A percentile compares a stretch with the other conserved stretches of the same genome.
Conservation (phyloP, 1,140 invertebrate species). For the Akabosia matsudoensis region DNA sequence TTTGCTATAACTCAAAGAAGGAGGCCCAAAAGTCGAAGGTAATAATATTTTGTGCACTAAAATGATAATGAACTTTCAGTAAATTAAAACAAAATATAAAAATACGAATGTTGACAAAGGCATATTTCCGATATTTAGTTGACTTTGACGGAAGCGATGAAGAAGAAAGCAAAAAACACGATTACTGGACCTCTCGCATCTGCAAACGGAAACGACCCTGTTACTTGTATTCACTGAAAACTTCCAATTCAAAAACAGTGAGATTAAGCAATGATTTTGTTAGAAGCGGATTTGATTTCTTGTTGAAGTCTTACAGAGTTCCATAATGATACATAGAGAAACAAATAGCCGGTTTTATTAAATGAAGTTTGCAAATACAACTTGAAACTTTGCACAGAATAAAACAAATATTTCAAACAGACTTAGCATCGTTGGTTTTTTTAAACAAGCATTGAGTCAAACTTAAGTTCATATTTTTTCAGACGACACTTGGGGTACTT, state of each 20-base stretch:
- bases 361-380: neutral
- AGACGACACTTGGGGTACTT: neutral
- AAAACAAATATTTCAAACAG: neutral
- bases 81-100: no score
- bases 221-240: slow-evolving; percentile 7
- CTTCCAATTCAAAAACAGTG: neutral
- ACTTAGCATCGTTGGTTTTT: no score
- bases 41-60: slow-evolving; percentile 8
- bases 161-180: slow-evolving; percentile 78
- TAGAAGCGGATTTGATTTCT: neutral
- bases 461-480: neutral
- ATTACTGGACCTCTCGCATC: slow-evolving; percentile 59
- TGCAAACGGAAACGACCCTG: neutral
- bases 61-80: no score
- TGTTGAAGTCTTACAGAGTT: neutral
- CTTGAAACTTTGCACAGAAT: neutral
- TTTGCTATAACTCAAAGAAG: slow-evolving; percentile 53
- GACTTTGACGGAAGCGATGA: slow-evolving; percentile 76
- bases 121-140: no score
- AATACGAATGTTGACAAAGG: no score
- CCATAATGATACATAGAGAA: neutral
- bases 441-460: neutral
- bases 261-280: neutral
- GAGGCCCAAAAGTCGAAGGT: slow-evolving; percentile 54
- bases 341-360: neutral